Evolutionary conservation across 1,140 invertebrate genomes (phyloP).

Genomic region (Gonatopus flavifemur): DNA sequence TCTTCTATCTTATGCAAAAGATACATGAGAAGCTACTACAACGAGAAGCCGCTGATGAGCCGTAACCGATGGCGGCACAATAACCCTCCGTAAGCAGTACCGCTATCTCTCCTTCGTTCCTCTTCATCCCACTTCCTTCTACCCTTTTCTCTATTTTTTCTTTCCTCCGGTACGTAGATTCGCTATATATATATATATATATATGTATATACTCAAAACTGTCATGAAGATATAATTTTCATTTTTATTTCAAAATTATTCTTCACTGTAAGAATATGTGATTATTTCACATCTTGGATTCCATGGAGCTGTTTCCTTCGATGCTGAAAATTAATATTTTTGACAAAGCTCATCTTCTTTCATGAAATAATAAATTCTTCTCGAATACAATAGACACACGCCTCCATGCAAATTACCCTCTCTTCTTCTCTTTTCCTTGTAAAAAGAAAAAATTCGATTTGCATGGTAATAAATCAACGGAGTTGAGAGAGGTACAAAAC

Average conservation of each 20-base stretch:
- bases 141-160: too few species aligned
- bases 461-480: constrained; percentile 46
- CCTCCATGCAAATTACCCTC: too few species aligned
- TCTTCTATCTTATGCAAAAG: constrained; percentile 17
- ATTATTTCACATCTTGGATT: too few species aligned
- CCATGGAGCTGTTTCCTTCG: too few species aligned
- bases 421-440: neutral
- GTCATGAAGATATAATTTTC: neutral
- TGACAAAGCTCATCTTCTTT: too few species aligned
- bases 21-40: constrained; percentile 35
- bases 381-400: too few species aligned
- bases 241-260: too few species aligned
- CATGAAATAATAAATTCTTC: too few species aligned
- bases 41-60: constrained; percentile 51
- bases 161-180: too few species aligned
- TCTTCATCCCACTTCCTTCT: too few species aligned
- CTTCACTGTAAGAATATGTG: too few species aligned
- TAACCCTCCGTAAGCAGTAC: constrained; percentile 51
- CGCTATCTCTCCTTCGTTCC: constrained; percentile 46
- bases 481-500: constrained; percentile 2
- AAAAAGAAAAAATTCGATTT: constrained; percentile 45
- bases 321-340: too few species aligned
- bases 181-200: neutral
- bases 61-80: constrained; percentile 52
- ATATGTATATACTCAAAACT: neutral